Percentiles rank a stretch among this genome's conserved stretches.
phyloP scores from a whole-genome alignment of 2,113 vertebrate species.

The Apteryx owenii region DNA sequence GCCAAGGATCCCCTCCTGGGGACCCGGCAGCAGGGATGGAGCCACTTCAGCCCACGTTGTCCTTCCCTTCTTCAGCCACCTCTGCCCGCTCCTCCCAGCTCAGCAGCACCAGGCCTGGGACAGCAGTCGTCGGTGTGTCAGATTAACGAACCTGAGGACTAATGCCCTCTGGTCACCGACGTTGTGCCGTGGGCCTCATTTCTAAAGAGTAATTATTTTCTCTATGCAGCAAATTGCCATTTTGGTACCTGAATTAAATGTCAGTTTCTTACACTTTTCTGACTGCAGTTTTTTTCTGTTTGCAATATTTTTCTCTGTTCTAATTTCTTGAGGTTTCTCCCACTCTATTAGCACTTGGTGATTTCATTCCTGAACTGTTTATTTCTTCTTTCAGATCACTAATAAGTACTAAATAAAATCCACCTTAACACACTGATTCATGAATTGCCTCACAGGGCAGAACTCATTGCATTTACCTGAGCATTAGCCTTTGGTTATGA shows the following conservation, averaged over 20 bases:
- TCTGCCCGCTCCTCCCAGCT: accelerated
- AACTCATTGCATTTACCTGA: conserved; percentile 19
- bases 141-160: accelerated
- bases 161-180: accelerated
- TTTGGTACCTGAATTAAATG: not conserved
- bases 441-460: conserved; percentile 6
- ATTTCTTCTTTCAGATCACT: conserved; percentile 40
- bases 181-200: not conserved
- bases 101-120: not conserved
- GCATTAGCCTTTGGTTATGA: conserved; percentile 44
- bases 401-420: not conserved
- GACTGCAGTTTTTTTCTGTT: not conserved
- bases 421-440: not conserved
- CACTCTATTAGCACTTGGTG: not conserved
- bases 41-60: not conserved
- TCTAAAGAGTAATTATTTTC: not conserved
- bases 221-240: not conserved
- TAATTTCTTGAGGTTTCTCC: not conserved
- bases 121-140: accelerated
- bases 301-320: not conserved
- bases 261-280: not conserved
- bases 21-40: accelerated
- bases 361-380: conserved; percentile 11
- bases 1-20: not conserved
- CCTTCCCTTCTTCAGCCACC: accelerated